Conservation (phyloP, 2,888 invertebrate species). For the Eupelmus urozonus region DNA sequence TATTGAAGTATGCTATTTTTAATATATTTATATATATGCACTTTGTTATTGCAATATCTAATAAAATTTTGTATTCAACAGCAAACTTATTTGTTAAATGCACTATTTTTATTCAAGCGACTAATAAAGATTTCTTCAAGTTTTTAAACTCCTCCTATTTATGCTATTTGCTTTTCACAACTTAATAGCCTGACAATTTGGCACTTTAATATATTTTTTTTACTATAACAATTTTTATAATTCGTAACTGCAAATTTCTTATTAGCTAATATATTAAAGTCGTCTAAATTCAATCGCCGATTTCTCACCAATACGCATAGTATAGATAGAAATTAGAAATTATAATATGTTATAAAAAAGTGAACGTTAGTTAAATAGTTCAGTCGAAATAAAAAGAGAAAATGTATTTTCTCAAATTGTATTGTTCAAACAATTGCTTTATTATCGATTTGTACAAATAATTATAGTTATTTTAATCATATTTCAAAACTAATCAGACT, state of each 20-base stretch:
- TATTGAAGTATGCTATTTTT: conserved; percentile 25
- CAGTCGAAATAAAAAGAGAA: not conserved
- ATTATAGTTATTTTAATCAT: not conserved
- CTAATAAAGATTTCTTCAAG: conserved; percentile 26
- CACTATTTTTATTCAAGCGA: conserved; percentile 29
- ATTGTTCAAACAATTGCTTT: not conserved
- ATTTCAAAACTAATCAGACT: conserved; percentile 7
- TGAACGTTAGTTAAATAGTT: no score
- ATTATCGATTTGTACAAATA: not conserved
- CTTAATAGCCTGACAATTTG: conserved; percentile 48
- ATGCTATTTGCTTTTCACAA: conserved; percentile 54
- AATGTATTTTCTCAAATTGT: not conserved
- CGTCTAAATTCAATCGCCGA: conserved; percentile 24
- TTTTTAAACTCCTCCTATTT: conserved; percentile 7
- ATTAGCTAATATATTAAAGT: conserved; percentile 20
- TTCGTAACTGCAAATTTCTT: conserved; percentile 29
- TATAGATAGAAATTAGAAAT: not conserved
- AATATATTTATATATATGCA: not conserved
- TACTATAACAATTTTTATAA: conserved; percentile 13
- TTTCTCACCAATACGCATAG: not conserved
- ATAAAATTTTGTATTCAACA: conserved; percentile 28
- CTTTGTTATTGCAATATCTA: conserved; percentile 15
- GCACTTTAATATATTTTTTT: conserved; percentile 44
- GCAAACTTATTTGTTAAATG: conserved; percentile 14
- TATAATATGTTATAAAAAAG: no score